A percentile compares a stretch with the other conserved stretches of the same genome.
Evolutionary conservation across 2,888 invertebrate species (phyloP).

Genomic region (Thyatira batis): DNA sequence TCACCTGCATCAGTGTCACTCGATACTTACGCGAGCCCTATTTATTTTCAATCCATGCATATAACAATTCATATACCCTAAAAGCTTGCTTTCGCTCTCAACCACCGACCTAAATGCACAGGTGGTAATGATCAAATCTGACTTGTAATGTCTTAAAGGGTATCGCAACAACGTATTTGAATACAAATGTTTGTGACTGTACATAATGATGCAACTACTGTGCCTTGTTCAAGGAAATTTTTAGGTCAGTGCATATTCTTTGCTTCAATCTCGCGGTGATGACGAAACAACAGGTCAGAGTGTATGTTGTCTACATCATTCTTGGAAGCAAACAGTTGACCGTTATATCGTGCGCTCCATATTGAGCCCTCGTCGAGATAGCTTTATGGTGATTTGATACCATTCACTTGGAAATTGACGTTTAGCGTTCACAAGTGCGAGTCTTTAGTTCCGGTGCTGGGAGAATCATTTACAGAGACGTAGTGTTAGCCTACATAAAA

Average conservation of each 20-base stretch:
- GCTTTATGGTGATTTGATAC: conserved; percentile 81
- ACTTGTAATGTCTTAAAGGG: neutral
- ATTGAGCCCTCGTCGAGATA: conserved; percentile 60
- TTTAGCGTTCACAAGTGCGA: conserved; percentile 56
- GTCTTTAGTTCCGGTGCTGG: conserved; percentile 33
- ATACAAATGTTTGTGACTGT: neutral
- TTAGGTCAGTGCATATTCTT: conserved; percentile 47
- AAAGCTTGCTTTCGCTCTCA: neutral
- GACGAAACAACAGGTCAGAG: conserved; percentile 54
- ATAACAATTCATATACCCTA: too few relatives aligned
- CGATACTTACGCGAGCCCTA: too few relatives aligned
- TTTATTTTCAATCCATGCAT: too few relatives aligned
- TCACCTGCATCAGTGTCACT: too few relatives aligned
- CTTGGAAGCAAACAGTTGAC: conserved; percentile 50
- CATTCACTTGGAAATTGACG: conserved; percentile 75
- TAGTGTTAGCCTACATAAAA: too few relatives aligned
- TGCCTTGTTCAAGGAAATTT: conserved; percentile 18
- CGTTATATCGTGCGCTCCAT: conserved; percentile 70
- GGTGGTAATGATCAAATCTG: neutral
- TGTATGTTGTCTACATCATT: conserved; percentile 53
- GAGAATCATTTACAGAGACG: conserved; percentile 21
- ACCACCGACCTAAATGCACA: too few relatives aligned
- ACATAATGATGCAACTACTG: neutral
- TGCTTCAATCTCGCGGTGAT: conserved; percentile 47
- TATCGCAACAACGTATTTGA: neutral